Base-by-base conservation (phyloP, 2,888 invertebrate species). In the Gasteruption jaculator region DNA sequence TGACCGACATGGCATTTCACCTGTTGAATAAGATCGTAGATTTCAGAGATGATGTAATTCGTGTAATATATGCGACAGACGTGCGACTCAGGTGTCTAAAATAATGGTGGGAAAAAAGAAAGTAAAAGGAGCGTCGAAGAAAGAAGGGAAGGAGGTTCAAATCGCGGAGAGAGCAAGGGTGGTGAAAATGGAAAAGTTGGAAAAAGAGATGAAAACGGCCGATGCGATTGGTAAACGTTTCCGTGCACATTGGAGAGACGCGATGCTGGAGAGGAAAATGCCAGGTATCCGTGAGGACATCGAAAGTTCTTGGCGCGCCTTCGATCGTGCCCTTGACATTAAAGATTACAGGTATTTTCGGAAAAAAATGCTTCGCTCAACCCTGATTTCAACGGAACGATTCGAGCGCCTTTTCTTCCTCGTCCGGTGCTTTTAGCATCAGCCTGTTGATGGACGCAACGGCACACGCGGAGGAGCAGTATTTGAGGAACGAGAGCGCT, bases 271-370 rank as follows among this genome's bases (percentile, higher is more conserved):
- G 2, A 60, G 73, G 4, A 62, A 71, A 24, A 45, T 74, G 41
- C 73, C 74, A 1, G 54, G 61, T 24, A 67, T 74, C 53, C 56
- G 55, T 27, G 60, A 66, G 38, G 71, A 74, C 36, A 38, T 74
- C 20, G 63, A 68, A 40, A 67, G 70, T 31, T 66, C 70, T 2
- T 72, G 72, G 71, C 68, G 65, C 27, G 68, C 66, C 34, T 74
- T 75, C 49, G 73, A 76, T 39, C 64, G 71, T 12, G 58, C 65
- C 2, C 51, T 76, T 6, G 76, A 76, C 50, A 61, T 63, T 20
- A 74, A 75, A 50, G 71, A 75, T 52, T 72, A 73, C 49, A 58
- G 63, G 68, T 61, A 39, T 31, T 11, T 30, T 29, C 25, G 14
- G 19, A n/a, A n/a, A n/a, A n/a, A n/a, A n/a, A n/a, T n/a, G n/a